Percentiles rank a stretch among this genome's conserved stretches.
Evolutionary conservation across 2,113 vertebrate species (phyloP).

Genomic region (Prunella himalayana): DNA sequence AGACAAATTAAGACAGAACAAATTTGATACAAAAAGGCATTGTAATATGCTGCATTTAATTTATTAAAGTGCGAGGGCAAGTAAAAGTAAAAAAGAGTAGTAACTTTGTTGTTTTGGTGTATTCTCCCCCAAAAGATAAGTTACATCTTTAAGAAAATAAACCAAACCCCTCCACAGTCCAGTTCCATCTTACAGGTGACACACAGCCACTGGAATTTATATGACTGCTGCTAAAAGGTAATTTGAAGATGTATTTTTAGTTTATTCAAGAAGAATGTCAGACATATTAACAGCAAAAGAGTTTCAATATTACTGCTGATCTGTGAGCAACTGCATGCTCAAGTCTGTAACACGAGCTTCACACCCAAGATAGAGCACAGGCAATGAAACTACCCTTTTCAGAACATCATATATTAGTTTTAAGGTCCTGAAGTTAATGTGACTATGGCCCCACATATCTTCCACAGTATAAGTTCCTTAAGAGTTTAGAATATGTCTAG

Average conservation of each 20-base stretch:
- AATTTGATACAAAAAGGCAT: fast-evolving
- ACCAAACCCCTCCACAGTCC: not conserved
- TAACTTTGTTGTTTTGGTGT: not conserved
- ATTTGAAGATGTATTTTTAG: not conserved
- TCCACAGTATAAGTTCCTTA: not conserved
- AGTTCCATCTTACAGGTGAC: not conserved
- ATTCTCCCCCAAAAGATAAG: not conserved
- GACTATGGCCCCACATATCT: not conserved
- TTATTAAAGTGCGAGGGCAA: not conserved
- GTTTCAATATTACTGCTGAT: not conserved
- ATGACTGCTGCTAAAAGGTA: not conserved
- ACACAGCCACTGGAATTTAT: not conserved
- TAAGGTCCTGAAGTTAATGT: not conserved
- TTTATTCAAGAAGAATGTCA: not conserved
- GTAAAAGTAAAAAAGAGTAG: not conserved
- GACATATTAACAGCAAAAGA: not conserved
- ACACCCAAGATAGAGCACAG: not conserved
- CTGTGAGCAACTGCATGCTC: not conserved
- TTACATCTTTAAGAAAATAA: not conserved
- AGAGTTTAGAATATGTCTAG: not conserved
- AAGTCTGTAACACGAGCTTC: not conserved
- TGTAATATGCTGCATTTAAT: not conserved
- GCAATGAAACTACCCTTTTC: not conserved
- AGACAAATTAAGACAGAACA: not conserved
- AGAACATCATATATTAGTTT: not conserved